Base-by-base conservation (phyloP, 2,888 invertebrate genomes). In the Crioceris asparagi region DNA sequence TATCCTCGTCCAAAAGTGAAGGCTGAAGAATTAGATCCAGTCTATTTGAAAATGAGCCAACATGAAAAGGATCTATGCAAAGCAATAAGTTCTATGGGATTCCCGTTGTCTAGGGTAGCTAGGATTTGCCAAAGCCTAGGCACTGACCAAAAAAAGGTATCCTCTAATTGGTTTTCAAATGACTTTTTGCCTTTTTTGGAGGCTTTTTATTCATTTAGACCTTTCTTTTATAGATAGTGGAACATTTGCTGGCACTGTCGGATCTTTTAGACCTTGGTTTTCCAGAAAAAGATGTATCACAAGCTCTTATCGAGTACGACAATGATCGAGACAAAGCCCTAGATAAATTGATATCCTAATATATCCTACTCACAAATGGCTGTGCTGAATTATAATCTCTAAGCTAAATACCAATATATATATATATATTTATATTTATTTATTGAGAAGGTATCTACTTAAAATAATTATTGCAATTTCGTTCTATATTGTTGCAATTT, bases 81-180 rank as follows among this genome's bases (percentile, higher is more conserved):
- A 54, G 78, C 77, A 46, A 77, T 92, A 40, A 78, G 79, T 54
- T 75, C 77, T 42, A 93, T 93, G 92, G 93, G 93, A 1, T 93
- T 93, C 59, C 81, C 86, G 0, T 59, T 83, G 35, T 74, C 81
- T 39, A 74, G 86, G 60, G 87, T 86, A 12, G 79, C 83, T 4
- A 74, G 86, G 51, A 82, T 85, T n/a, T 82, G 83, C 49, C 74
- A 77, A 49, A 68, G 79, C 33, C 68, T 86, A 46, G 88, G 90
- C 39, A 72, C 71, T 59, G 80, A 87, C 68, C 84, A 90, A 64
- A 90, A 87, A 65, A 86, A 84, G 75, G 86, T 85, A n/a, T n/a
- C n/a, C n/a, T n/a, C n/a, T n/a, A n/a, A n/a, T n/a, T n/a, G n/a
- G n/a, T n/a, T n/a, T n/a, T n/a, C n/a, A n/a, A n/a, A n/a, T n/a